Evolutionary conservation across 2,888 invertebrate species (phyloP).

Genomic region (Papilio protenor): DNA sequence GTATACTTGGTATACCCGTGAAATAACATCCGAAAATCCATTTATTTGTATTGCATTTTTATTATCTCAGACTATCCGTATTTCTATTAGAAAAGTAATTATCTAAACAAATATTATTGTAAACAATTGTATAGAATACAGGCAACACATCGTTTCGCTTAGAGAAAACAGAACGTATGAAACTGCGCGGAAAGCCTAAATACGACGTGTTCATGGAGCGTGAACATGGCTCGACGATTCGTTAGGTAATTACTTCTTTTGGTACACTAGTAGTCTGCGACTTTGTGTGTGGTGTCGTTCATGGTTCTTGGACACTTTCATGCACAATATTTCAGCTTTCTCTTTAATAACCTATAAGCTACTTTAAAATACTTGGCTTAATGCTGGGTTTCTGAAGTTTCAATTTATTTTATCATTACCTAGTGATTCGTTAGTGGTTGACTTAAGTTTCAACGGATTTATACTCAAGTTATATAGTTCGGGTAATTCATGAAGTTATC

Average conservation of each 20-base stretch:
- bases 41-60: neutral
- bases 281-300: neutral
- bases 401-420: no score
- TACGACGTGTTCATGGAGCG: constrained; percentile 8
- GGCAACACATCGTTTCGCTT: neutral
- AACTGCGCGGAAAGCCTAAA: constrained; percentile 10
- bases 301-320: neutral
- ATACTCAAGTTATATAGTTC: no score
- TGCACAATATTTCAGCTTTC: neutral
- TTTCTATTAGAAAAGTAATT: neutral
- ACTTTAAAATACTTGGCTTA: neutral
- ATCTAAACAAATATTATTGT: neutral
- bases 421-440: no score
- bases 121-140: neutral
- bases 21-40: neutral
- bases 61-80: neutral
- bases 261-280: neutral
- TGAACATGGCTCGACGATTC: neutral
- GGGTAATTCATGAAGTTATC: no score
- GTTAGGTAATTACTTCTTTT: constrained; percentile 5
- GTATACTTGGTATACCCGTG: neutral
- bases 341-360: neutral
- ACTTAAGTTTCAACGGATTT: no score
- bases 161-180: constrained; percentile 3
- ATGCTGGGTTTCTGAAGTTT: no score